phyloP scores from a whole-genome alignment of 2,113 vertebrate genomes.

The Fulica atra region DNA sequence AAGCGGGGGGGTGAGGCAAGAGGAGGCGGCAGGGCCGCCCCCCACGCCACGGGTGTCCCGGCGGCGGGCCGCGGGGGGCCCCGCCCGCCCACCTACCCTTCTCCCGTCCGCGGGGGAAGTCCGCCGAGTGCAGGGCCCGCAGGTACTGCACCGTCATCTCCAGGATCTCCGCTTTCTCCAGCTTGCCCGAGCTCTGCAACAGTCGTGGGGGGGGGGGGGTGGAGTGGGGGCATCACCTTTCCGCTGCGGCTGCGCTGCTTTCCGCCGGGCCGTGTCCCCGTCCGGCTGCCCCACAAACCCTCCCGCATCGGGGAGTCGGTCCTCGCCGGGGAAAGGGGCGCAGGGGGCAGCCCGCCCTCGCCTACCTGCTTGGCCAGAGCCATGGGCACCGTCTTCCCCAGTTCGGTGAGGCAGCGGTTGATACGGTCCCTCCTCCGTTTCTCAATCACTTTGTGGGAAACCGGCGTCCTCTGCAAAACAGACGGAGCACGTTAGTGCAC shows the following conservation, averaged over 20 bases:
- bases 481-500: not conserved
- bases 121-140: conserved; percentile 90
- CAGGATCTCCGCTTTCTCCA: conserved; percentile 97
- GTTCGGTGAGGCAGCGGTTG: conserved; percentile 92
- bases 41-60: not conserved
- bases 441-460: conserved; percentile 98
- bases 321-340: not conserved
- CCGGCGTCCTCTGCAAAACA: conserved; percentile 87
- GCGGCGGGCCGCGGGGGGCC: not conserved
- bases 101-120: conserved; percentile 93
- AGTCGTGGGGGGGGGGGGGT: not conserved
- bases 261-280: not conserved
- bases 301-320: not conserved
- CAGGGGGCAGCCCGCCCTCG: not conserved
- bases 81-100: conserved; percentile 80
- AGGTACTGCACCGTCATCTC: conserved; percentile 99
- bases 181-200: conserved; percentile 91
- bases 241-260: not conserved
- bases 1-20: too few relatives aligned
- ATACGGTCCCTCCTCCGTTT: conserved; percentile 94
- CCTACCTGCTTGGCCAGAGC: conserved; percentile 95
- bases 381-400: conserved; percentile 97
- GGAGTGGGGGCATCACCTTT: not conserved
- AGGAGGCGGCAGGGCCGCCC: not conserved
- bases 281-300: too few relatives aligned